Conservation (phyloP, 2,113 vertebrate genomes). For the Tamias sibiricus region DNA sequence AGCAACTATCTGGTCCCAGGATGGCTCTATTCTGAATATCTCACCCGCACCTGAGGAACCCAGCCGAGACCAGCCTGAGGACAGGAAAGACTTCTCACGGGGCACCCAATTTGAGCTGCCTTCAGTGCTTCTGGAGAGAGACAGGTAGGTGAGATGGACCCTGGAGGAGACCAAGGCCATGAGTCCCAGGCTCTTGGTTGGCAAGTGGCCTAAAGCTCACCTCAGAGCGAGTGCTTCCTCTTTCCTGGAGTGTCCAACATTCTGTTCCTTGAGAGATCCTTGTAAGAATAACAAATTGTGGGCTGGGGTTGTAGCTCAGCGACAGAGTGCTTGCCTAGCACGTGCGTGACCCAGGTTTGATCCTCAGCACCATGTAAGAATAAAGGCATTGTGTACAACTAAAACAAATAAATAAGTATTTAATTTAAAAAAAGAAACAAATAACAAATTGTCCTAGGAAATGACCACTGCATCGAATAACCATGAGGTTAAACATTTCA, state of each 20-base stretch:
- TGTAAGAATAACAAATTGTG: neutral
- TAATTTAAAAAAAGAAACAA: no score
- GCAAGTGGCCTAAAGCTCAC: neutral
- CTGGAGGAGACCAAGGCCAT: neutral
- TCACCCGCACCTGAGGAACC: constrained; percentile 68
- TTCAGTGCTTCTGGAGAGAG: constrained; percentile 62
- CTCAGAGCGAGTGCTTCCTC: neutral
- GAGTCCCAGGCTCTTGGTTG: neutral
- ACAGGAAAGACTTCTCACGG: constrained; percentile 60
- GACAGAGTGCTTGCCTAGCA: no score
- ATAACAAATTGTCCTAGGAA: neutral
- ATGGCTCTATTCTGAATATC: constrained; percentile 55
- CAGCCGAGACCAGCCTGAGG: constrained; percentile 50
- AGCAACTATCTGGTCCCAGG: constrained; percentile 57
- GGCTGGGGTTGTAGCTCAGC: no score
- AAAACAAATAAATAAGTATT: no score
- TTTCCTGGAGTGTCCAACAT: neutral
- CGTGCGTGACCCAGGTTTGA: no score
- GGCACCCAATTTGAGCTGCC: constrained; percentile 71
- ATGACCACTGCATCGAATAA: no score
- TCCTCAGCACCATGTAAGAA: no score
- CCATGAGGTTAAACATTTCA: no score
- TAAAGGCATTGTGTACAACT: no score
- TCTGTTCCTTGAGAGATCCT: neutral
- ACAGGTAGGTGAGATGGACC: constrained; percentile 71